Evolutionary conservation across 1,140 invertebrate genomes (phyloP), one percentile per base, ranked within the genome.

Genomic region (Heliconius himera): DNA sequence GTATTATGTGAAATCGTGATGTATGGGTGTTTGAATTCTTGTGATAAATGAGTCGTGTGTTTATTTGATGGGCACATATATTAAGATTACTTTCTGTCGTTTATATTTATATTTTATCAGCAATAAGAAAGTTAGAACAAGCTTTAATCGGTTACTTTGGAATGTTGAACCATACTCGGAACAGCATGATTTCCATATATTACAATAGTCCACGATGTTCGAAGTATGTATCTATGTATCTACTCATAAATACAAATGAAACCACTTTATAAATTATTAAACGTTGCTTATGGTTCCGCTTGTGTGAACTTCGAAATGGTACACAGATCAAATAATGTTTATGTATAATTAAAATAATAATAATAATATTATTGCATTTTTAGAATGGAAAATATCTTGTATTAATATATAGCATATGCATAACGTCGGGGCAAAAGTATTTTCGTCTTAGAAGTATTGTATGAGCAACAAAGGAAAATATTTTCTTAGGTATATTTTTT

Each of bases 1-100:
- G 18, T 51, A 81, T 74, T 79, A 49, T 26, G 76, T 41, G 74
- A 56, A 79, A 86, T 84, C 80, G 79, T 86, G 85, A 86, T 86
- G 76, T 78, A 86, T 75, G 60, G 80, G 78, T 83, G 76, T 84
- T 83, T 85, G 73, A 33, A 82, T 49, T 81, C 83, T 70, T 71
- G 78, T 85, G 84, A 88, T 86, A 80, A 83, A 87, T 88, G 81
- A 81, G 76, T 81, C 76, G 81, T 20, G 2, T 8, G 70, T 36
- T 41, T 26, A 16, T 74, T 51, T 74, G 49, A 51, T 46, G 11
- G 22, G 20, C 33, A 11, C 13, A 66, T 66, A 66, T 66, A 29
- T 66, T 29, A 66, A 66, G 26, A 66, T 29, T 66, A 66, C 22
- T 29, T 66, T 66, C 60, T 66, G 60, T 66, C 60, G 13, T 66